Base-by-base conservation (phyloP, 1,140 invertebrate species). In the Lucilia sericata region DNA sequence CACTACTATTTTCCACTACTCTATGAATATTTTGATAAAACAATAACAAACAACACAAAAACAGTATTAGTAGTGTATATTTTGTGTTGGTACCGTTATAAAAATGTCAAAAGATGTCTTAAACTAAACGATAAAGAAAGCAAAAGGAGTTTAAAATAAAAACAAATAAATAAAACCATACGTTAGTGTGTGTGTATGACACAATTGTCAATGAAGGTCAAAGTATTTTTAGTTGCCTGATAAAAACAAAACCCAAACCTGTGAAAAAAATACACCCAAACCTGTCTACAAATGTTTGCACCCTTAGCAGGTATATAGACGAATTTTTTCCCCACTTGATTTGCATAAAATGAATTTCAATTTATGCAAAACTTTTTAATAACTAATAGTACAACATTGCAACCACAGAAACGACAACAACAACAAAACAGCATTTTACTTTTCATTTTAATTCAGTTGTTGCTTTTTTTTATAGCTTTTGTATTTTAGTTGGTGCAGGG, bases 301-400 rank as follows among this genome's bases (percentile, higher is more conserved):
- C 21, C n/a, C n/a, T 70, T 25, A 70, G n/a, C 7, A 25, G n/a
- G 8, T 70, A n/a, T 17, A 30, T 13, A 55, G 42, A 30, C 1
- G 25, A 49, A 25, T 70, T 70, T 70, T 70, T 70, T 70, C 19
- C 8, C 21, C n/a, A 21, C n/a, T 70, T 70, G 19, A 21, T 70
- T 55, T 55, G 8, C 5, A 55, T 55, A 55, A 55, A 42, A 21
- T 70, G n/a, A 70, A 70, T 17, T 60, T 60, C 65, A 70, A 70
- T 21, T 70, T 70, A 70, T 70, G 65, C 65, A 70, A 70, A 70
- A 21, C 21, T 70, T 70, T 70, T 70, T 70, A 70, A 70, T 60
- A 70, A 55, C 8, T 70, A 70, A 19, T 60, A 60, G 7, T 17
- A 17, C 55, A 17, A 17, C 13, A 17, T 2, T 7, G n/a, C 13